Evolutionary conservation across 2,113 vertebrate species (phyloP).

Genomic region (Callorhinus ursinus): DNA sequence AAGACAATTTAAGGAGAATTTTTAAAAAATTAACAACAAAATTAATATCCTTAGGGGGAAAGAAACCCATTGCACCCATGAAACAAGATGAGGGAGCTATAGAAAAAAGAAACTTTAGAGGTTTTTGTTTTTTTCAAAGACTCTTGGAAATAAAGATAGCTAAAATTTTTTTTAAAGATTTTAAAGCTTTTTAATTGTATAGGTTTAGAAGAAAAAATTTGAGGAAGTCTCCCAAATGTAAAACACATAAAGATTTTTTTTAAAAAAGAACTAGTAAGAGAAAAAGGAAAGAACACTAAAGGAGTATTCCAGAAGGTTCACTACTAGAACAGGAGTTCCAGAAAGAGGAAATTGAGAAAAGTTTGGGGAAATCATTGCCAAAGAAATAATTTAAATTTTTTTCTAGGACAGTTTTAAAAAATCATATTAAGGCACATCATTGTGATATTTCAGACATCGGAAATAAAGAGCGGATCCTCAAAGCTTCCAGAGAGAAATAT

Average conservation of each 20-base stretch:
- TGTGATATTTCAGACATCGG: slow-evolving; percentile 48
- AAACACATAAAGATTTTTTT: not conserved
- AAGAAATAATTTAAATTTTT: slow-evolving; percentile 9
- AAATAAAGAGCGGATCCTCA: slow-evolving; percentile 41
- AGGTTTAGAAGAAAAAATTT: not conserved
- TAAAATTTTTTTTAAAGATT: not conserved
- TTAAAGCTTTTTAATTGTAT: not conserved
- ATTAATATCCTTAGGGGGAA: not conserved
- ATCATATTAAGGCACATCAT: not conserved
- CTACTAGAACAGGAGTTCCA: not conserved
- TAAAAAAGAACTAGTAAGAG: not conserved
- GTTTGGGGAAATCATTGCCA: not conserved
- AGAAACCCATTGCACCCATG: not conserved
- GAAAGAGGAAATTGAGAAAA: not conserved
- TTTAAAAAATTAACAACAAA: not conserved
- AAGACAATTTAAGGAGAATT: slow-evolving; percentile 5
- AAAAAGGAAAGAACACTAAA: slow-evolving; percentile 39
- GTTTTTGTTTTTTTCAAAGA: not conserved
- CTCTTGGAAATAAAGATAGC: not conserved
- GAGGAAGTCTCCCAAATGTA: not conserved
- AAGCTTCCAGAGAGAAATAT: slow-evolving; percentile 42
- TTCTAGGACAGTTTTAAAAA: not conserved
- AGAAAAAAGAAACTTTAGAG: not conserved
- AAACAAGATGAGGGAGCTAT: not conserved
- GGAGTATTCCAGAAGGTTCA: not conserved